Percentiles rank a stretch among this genome's conserved stretches.
Evolutionary conservation across 2,888 invertebrate species (phyloP).

Genomic region (Hirtodrosophila trivittata): DNA sequence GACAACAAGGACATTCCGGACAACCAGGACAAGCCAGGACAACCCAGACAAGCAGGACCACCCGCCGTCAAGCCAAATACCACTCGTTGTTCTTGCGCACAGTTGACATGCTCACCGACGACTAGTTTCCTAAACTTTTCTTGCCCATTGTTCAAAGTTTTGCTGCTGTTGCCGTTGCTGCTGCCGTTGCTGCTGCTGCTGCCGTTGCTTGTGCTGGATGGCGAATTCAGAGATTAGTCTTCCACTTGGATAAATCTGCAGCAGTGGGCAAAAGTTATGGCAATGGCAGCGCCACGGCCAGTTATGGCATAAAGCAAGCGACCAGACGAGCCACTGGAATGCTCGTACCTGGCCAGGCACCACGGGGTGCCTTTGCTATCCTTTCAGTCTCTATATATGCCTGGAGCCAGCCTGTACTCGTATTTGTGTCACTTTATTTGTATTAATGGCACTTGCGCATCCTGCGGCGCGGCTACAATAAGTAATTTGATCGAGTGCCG

Average conservation of each 20-base stretch:
- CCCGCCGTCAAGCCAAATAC: conserved; percentile 62
- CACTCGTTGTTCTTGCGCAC: conserved; percentile 65
- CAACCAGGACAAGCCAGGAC: conserved; percentile 4
- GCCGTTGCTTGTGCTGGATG: conserved; percentile 39
- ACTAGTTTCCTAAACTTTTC: conserved; percentile 74
- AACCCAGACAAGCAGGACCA: conserved; percentile 28
- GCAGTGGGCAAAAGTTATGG: conserved; percentile 70
- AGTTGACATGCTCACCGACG: conserved; percentile 74
- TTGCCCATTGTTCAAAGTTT: conserved; percentile 73
- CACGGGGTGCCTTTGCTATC: conserved; percentile 17
- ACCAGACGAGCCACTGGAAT: conserved; percentile 26
- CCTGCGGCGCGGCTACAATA: conserved; percentile 75
- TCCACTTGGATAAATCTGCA: conserved; percentile 78
- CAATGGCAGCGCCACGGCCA: conserved; percentile 36
- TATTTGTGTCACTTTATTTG: conserved; percentile 77
- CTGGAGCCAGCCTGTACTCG: conserved; percentile 50
- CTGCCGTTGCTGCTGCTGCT: conserved; percentile 10
- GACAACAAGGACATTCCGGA: neutral
- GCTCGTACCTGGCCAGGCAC: conserved; percentile 55
- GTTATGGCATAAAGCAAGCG: conserved; percentile 49
- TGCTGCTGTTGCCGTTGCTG: conserved; percentile 21
- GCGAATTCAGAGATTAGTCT: conserved; percentile 77
- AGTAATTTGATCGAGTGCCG: conserved; percentile 76
- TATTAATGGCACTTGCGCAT: conserved; percentile 78
- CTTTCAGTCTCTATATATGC: conserved; percentile 4